These are phyloP conservation scores for Pristionchus maxplancki DNA, from an alignment of 2,888 invertebrate species.

Conservation along the genomic window DNA sequence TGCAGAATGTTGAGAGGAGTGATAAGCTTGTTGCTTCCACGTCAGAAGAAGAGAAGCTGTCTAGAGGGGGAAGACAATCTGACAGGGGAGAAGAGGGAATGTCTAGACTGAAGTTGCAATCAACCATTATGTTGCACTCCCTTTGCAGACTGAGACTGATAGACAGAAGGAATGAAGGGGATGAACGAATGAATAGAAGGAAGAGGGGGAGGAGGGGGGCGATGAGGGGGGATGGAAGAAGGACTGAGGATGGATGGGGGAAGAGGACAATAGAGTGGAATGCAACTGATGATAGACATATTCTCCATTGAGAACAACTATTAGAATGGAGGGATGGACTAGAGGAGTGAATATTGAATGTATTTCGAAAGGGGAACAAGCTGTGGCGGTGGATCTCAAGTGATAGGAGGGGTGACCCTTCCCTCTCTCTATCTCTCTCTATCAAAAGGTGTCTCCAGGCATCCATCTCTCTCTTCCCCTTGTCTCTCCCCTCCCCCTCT, in stretches of 20 bases:
- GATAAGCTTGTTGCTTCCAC: background rate
- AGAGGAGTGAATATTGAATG: background rate
- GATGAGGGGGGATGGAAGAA: background rate
- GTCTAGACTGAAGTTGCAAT: constrained; percentile 1
- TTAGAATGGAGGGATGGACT: background rate
- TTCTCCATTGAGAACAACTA: background rate
- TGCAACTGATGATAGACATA: background rate
- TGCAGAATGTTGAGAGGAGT: background rate
- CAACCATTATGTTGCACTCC: background rate
- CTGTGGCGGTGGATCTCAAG: background rate
- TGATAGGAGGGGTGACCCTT: background rate
- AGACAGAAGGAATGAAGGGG: background rate
- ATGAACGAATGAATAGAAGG: background rate
- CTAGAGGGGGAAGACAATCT: background rate
- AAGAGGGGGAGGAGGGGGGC: background rate
- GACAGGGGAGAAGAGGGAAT: background rate
- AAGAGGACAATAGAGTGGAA: background rate
- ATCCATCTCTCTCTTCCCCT: background rate
- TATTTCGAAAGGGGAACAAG: background rate
- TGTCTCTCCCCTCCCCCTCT: background rate
- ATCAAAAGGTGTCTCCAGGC: constrained; percentile 32
- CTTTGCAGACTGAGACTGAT: background rate
- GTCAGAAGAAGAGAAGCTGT: background rate
- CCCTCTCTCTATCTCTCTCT: background rate
- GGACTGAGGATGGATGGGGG: background rate